Evolutionary conservation across 2,888 invertebrate species (phyloP).

Genomic region (Tridacna gigas): DNA sequence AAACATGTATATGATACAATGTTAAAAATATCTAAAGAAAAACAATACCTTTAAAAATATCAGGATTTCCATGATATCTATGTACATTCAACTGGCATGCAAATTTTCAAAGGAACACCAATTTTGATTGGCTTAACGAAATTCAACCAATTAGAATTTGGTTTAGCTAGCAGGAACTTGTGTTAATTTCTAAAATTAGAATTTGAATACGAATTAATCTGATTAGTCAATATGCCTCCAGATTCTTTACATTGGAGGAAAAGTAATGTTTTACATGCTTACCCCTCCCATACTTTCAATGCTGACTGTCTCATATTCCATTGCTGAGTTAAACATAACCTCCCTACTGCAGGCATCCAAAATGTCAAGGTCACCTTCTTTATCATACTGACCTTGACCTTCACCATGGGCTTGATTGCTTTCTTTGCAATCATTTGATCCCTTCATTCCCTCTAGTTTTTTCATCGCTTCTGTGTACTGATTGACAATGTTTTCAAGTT

Average conservation of each 20-base stretch:
- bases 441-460: background rate
- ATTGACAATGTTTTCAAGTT: constrained; percentile 54
- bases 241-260: too few relatives aligned
- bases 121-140: too few relatives aligned
- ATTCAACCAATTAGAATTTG: too few relatives aligned
- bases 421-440: too few relatives aligned
- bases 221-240: background rate
- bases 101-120: too few relatives aligned
- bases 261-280: constrained; percentile 44
- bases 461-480: constrained; percentile 28
- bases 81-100: too few relatives aligned
- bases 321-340: constrained; percentile 21
- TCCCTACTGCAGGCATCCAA: constrained; percentile 41
- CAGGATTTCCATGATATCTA: too few relatives aligned
- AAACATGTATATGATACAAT: background rate
- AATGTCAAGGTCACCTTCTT: constrained; percentile 33
- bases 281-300: constrained; percentile 33
- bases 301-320: constrained; percentile 15
- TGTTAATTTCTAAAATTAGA: too few relatives aligned
- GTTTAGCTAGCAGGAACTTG: too few relatives aligned
- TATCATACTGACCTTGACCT: constrained; percentile 36
- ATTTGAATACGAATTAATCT: too few relatives aligned
- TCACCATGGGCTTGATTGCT: background rate
- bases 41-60: too few relatives aligned
- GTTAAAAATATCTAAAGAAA: too few relatives aligned